Evolutionary conservation across 2,113 vertebrate genomes (phyloP).

Genomic region (Paraplagusia blochii): DNA sequence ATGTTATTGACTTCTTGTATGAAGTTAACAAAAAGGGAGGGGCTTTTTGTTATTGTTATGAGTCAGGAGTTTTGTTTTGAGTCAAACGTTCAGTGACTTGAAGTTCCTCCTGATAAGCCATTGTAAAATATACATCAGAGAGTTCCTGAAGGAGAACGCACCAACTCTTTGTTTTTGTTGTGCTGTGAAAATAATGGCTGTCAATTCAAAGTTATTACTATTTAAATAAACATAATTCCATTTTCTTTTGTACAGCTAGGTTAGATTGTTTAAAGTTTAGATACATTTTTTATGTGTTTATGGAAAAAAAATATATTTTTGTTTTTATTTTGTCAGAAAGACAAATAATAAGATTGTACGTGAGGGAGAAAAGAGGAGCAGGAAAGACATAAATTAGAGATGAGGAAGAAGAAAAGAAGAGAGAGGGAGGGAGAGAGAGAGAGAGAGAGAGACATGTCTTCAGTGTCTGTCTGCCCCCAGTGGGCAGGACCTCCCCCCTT

Average conservation of each 20-base stretch:
- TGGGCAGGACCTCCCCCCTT: conserved; percentile 78
- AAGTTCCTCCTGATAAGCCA: conserved; percentile 15
- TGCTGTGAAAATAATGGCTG: conserved; percentile 24
- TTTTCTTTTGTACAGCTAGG: conserved; percentile 26
- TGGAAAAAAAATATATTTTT: conserved; percentile 49
- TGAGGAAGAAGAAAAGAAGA: conserved; percentile 12
- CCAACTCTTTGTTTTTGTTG: conserved; percentile 1
- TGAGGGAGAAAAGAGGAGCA: conserved; percentile 45
- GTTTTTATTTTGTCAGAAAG: conserved; percentile 44
- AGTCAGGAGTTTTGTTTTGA: conserved; percentile 53
- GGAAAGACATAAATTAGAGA: conserved; percentile 33
- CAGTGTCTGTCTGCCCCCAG: conserved; percentile 69
- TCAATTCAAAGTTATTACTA: conserved; percentile 16
- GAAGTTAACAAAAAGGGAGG: conserved; percentile 30
- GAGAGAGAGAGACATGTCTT: conserved; percentile 60
- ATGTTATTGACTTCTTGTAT: conserved; percentile 38
- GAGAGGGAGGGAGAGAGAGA: conserved; percentile 29
- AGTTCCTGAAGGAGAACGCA: conserved; percentile 26
- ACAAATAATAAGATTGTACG: conserved; percentile 39
- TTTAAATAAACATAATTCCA: conserved; percentile 13
- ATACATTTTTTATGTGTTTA: conserved; percentile 55
- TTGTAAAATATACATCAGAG: conserved; percentile 48
- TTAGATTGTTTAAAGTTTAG: conserved; percentile 40
- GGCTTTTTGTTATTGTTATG: conserved; percentile 46
- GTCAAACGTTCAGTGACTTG: conserved; percentile 28